Conservation (phyloP, 2,113 vertebrate genomes). For the Forbesichthys agassizii region DNA sequence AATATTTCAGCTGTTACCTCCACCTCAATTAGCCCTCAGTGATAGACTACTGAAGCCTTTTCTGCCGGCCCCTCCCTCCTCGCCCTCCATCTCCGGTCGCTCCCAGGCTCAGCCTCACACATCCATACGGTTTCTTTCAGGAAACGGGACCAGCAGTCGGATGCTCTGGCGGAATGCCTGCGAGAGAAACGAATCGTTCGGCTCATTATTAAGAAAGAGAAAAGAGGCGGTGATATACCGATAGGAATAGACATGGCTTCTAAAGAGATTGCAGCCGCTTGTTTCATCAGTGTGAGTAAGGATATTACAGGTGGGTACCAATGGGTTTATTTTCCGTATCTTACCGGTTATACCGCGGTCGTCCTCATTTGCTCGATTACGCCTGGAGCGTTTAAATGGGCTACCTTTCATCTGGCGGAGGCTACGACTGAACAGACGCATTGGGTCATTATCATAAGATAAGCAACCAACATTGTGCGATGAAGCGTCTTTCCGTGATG, state of each 20-base stretch:
- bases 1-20: constrained; percentile 11
- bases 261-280: constrained; percentile 70
- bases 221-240: constrained; percentile 45
- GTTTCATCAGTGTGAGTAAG: constrained; percentile 71
- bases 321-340: constrained; percentile 1
- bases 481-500: constrained; percentile 19
- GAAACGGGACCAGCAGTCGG: constrained; percentile 71
- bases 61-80: constrained; percentile 27
- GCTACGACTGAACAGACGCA: constrained; percentile 58
- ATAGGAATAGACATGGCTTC: constrained; percentile 76
- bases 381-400: background rate
- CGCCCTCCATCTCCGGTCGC: constrained; percentile 24
- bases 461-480: constrained; percentile 42
- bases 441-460: constrained; percentile 40
- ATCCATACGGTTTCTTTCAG: constrained; percentile 54
- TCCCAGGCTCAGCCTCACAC: constrained; percentile 21
- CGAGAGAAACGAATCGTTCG: constrained; percentile 61
- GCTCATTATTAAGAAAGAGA: constrained; percentile 55
- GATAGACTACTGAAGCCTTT: constrained; percentile 15
- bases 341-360: constrained; percentile 4
- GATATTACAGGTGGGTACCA: constrained; percentile 76
- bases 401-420: constrained; percentile 29
- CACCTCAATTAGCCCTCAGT: constrained; percentile 32
- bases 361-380: constrained; percentile 15
- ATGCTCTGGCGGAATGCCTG: constrained; percentile 81